A percentile compares a stretch with the other conserved stretches of the same genome.
Conservation (phyloP, 1,140 invertebrate species). For the Meloidogyne exigua region DNA sequence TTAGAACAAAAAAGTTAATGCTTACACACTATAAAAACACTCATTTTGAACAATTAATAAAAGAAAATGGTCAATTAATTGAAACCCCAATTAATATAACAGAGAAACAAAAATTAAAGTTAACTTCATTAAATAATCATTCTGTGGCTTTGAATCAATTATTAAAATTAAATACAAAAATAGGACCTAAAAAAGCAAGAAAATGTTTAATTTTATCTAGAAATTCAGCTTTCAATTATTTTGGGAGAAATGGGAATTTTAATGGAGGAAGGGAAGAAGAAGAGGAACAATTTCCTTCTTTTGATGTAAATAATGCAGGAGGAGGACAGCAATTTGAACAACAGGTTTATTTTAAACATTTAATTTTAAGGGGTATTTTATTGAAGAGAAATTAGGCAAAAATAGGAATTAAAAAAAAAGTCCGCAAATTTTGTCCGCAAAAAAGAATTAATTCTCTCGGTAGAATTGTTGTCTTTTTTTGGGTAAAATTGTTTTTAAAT, state of each 20-base stretch:
- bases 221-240: background rate
- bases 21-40: constrained; percentile 3
- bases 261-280: background rate
- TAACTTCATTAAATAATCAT: background rate
- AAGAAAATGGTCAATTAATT: background rate
- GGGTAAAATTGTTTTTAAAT: too few relatives aligned
- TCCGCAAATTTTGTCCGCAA: too few relatives aligned
- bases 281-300: background rate
- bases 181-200: background rate
- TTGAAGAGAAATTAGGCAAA: too few relatives aligned
- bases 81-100: background rate
- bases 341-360: too few relatives aligned
- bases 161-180: constrained; percentile 1
- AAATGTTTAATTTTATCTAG: background rate
- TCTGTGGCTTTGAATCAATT: background rate
- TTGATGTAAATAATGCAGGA: too few relatives aligned
- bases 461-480: too few relatives aligned
- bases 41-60: background rate
- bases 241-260: background rate
- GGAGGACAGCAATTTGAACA: background rate
- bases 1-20: constrained; percentile 23
- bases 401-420: too few relatives aligned
- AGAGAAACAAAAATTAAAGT: background rate
- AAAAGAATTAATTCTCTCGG: too few relatives aligned
- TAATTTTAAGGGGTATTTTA: too few relatives aligned